Percentiles rank a stretch among this genome's conserved stretches.
Conservation (phyloP, 2,113 vertebrate species). For the Progne subis region DNA sequence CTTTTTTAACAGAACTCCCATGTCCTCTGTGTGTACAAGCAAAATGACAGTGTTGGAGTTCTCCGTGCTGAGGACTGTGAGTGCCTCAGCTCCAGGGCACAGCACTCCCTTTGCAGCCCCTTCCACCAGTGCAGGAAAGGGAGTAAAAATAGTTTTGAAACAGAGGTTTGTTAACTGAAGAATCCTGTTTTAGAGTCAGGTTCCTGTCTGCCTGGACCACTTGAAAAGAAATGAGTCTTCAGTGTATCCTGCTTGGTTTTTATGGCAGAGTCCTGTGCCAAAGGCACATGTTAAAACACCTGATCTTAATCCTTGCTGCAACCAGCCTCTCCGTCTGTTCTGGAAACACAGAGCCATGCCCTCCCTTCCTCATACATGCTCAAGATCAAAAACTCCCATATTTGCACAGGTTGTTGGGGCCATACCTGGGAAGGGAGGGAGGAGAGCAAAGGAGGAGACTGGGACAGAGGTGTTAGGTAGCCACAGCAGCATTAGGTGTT, state of each 20-base stretch:
- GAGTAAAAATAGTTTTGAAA: background rate
- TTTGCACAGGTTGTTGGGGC: background rate
- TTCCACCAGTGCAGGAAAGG: background rate
- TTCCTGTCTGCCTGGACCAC: background rate
- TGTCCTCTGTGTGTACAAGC: background rate
- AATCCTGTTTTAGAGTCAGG: background rate
- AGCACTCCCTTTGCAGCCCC: background rate
- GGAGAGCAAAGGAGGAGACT: background rate
- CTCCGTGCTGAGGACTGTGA: fast-evolving
- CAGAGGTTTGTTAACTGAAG: background rate
- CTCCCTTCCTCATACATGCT: background rate
- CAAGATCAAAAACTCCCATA: background rate
- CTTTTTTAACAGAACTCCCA: background rate
- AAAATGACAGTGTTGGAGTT: background rate
- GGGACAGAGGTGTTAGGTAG: background rate
- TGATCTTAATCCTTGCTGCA: background rate
- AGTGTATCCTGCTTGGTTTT: background rate
- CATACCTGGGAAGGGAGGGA: background rate
- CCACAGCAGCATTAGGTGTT: background rate
- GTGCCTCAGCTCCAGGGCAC: background rate
- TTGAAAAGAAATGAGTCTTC: background rate
- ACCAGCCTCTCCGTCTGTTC: background rate
- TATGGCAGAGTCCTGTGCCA: background rate
- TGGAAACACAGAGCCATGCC: background rate
- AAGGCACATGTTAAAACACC: fast-evolving